phyloP scores from a whole-genome alignment of 2,113 vertebrate species.

The Trichechus manatus region DNA sequence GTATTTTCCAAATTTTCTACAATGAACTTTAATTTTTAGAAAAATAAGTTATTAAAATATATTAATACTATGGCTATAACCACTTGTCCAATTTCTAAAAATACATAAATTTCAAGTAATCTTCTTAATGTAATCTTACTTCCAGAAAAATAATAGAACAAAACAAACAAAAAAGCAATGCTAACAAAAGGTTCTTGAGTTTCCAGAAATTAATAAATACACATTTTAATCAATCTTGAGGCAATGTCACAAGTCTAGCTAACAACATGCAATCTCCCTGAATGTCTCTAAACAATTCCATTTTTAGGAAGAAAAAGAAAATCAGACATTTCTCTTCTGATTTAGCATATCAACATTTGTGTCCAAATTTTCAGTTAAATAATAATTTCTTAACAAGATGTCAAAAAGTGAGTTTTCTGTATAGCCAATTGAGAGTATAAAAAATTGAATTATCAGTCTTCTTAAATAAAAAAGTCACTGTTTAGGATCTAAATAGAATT shows the following conservation, averaged over 20 bases:
- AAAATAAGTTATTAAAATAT: not conserved
- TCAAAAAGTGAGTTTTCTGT: not conserved
- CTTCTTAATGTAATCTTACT: not conserved
- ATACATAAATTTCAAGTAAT: not conserved
- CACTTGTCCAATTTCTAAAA: conserved; percentile 14
- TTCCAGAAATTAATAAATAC: conserved; percentile 2
- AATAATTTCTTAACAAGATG: conserved; percentile 16
- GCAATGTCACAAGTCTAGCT: not conserved
- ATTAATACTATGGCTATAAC: not conserved
- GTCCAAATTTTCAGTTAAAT: not conserved
- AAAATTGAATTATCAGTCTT: not conserved
- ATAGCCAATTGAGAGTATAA: not conserved
- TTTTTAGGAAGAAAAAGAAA: not conserved
- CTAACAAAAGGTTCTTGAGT: not conserved
- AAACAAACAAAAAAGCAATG: conserved; percentile 19
- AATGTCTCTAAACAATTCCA: not conserved
- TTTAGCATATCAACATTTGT: not conserved
- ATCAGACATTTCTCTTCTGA: not conserved
- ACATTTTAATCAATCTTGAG: conserved; percentile 11
- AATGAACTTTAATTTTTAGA: not conserved
- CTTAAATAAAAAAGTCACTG: conserved; percentile 52
- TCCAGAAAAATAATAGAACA: conserved; percentile 44
- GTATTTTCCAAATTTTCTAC: not conserved
- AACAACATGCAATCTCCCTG: not conserved
- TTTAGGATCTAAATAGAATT: conserved; percentile 45